A percentile compares a stretch with the other conserved stretches of the same genome.
Conservation (phyloP, 2,113 vertebrate species). For the Regulus satrapa region DNA sequence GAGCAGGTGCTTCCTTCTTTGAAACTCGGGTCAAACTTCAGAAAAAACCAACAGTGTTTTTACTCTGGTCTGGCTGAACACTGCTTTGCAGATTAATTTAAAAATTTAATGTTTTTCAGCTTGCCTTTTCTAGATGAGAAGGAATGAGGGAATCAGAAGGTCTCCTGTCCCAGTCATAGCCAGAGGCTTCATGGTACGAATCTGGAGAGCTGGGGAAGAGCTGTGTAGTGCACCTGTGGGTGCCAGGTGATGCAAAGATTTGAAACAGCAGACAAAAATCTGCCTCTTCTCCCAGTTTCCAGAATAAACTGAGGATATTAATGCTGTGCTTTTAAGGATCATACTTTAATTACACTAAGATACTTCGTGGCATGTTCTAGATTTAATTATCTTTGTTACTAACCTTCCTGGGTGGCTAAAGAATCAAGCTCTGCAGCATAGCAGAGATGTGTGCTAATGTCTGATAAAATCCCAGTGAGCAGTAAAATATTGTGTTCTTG, state of each 20-base stretch:
- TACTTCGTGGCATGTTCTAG: background rate
- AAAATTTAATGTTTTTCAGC: background rate
- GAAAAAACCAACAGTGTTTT: background rate
- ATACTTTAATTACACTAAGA: background rate
- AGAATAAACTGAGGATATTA: background rate
- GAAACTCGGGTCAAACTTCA: constrained; percentile 16
- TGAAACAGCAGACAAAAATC: background rate
- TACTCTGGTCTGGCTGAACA: background rate
- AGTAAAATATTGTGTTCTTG: background rate
- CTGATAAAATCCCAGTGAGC: background rate
- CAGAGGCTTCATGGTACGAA: accelerated
- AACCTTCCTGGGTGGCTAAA: background rate
- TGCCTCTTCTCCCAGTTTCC: background rate
- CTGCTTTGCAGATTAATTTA: background rate
- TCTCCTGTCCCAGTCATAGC: background rate
- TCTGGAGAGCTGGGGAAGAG: background rate
- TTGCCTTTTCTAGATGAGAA: background rate
- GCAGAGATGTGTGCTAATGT: background rate
- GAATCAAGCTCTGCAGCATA: background rate
- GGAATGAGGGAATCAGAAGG: background rate
- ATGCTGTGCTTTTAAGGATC: background rate
- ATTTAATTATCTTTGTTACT: background rate
- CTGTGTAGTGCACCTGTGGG: background rate
- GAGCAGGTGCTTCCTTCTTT: background rate
- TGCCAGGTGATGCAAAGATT: background rate